phyloP scores from a whole-genome alignment of 2,113 vertebrate species.

The Merops nubicus region DNA sequence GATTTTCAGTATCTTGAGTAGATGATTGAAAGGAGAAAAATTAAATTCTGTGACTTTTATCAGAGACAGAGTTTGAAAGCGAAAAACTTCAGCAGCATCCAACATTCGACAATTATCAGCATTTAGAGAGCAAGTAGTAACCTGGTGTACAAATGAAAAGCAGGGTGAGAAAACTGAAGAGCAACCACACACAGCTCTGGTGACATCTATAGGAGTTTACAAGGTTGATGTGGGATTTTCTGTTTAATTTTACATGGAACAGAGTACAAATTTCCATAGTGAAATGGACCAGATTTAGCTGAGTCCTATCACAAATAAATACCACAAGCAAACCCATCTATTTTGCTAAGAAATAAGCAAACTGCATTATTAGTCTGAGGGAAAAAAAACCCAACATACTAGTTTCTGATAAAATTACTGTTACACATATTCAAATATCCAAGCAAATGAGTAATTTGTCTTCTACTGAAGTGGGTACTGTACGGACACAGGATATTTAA shows the following conservation, averaged over 20 bases:
- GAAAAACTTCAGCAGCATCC: neutral
- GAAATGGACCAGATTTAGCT: neutral
- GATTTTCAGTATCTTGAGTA: neutral
- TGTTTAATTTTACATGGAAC: neutral
- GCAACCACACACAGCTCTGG: neutral
- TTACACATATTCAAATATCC: neutral
- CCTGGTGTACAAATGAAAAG: neutral
- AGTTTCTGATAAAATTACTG: neutral
- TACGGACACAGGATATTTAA: neutral
- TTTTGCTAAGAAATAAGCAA: neutral
- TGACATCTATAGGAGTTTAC: neutral
- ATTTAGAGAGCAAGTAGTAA: neutral
- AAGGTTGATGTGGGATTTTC: neutral
- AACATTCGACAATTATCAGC: neutral
- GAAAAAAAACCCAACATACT: neutral
- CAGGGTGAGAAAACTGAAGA: neutral
- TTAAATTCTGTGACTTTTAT: neutral
- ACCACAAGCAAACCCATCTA: neutral
- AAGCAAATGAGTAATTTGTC: neutral
- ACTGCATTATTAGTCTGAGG: neutral
- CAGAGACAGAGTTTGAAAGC: neutral
- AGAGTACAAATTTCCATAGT: neutral
- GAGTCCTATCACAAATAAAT: neutral
- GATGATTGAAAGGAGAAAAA: neutral
- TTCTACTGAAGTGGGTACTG: neutral